Evolutionary conservation across 2,888 invertebrate genomes (phyloP).

Genomic region (Sphaeridia pumilis): DNA sequence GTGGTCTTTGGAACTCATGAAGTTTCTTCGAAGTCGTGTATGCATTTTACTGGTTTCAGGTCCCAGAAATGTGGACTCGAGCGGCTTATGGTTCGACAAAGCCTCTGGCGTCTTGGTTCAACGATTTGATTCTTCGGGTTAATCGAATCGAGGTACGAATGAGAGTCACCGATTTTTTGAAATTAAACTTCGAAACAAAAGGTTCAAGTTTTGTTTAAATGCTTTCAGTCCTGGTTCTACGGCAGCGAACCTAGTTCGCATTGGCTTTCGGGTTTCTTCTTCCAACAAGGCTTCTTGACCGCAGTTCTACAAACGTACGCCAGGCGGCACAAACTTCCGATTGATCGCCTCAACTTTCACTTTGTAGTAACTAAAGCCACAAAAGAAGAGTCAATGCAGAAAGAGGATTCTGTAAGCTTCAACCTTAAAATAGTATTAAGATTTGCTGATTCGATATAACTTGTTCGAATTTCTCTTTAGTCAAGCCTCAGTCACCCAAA

Average conservation of each 20-base stretch:
- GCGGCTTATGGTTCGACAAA: constrained; percentile 75
- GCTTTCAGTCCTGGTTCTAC: constrained; percentile 39
- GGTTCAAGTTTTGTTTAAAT: no score
- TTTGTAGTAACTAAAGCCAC: constrained; percentile 51
- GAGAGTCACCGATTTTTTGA: no score
- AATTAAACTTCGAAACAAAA: constrained; percentile 22
- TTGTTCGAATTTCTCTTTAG: no score
- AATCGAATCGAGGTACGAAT: constrained; percentile 59
- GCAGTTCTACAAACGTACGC: constrained; percentile 78
- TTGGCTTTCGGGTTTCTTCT: constrained; percentile 89
- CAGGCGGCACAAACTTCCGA: constrained; percentile 69
- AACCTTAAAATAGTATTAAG: no score
- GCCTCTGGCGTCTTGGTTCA: constrained; percentile 72
- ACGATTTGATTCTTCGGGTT: constrained; percentile 65
- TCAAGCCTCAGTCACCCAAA: constrained; percentile 42
- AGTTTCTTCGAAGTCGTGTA: no score
- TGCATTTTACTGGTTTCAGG: constrained; percentile 44
- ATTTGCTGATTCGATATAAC: background rate
- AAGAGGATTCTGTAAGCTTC: constrained; percentile 10
- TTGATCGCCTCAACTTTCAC: constrained; percentile 72
- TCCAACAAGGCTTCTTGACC: constrained; percentile 86
- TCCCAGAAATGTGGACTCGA: constrained; percentile 71
- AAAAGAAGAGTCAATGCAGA: constrained; percentile 38
- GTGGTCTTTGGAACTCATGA: no score
- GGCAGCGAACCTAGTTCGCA: constrained; percentile 62